phyloP scores from a whole-genome alignment of 2,113 vertebrate species.

The Candoia aspera region DNA sequence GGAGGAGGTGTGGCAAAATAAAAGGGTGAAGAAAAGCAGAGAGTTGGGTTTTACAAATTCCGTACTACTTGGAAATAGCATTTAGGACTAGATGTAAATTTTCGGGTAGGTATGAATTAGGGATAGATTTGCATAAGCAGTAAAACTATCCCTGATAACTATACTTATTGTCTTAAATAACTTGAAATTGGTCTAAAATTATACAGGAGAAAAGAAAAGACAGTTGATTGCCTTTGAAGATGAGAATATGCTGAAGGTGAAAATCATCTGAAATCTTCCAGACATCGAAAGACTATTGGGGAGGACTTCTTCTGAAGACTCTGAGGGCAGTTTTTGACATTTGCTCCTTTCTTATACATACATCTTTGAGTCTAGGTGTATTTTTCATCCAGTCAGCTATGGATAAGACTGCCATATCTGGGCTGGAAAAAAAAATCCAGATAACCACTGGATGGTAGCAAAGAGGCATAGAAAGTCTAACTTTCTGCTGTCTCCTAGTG shows the following conservation, averaged over 20 bases:
- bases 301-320: constrained; percentile 22
- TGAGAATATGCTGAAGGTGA: not conserved
- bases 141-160: not conserved
- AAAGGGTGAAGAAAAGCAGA: not conserved
- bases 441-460: not conserved
- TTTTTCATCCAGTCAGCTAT: constrained; percentile 9
- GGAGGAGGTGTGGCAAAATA: not conserved
- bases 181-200: constrained; percentile 15
- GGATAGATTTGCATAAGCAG: constrained; percentile 20
- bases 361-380: constrained; percentile 11
- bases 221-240: constrained; percentile 10
- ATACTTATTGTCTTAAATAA: not conserved
- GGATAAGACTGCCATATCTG: not conserved
- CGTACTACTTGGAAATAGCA: not conserved
- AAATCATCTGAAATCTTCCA: not conserved
- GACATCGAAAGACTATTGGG: not conserved
- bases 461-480: not conserved
- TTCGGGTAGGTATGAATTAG: not conserved
- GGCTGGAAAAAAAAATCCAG: not conserved
- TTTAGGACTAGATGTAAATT: not conserved
- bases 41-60: constrained; percentile 17
- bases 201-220: not conserved
- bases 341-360: constrained; percentile 2
- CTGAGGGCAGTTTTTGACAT: constrained; percentile 26
- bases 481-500: not conserved